Conservation (phyloP, 2,113 vertebrate genomes). For the Chaetodon trifascialis region DNA sequence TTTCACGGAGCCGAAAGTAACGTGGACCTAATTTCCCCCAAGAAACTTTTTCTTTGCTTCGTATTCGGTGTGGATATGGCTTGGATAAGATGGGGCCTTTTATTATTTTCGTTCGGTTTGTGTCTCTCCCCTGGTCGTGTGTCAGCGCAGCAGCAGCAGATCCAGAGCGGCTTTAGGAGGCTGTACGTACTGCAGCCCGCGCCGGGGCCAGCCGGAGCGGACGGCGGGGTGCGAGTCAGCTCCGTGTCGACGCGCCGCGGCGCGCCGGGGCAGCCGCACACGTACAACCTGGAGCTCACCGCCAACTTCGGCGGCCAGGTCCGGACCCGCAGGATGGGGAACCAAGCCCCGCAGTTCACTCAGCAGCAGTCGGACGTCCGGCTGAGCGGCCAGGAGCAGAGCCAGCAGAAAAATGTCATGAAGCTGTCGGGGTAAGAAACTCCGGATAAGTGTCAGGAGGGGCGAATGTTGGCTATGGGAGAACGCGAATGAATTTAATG, state of each 20-base stretch:
- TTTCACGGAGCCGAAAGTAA: slow-evolving; percentile 28
- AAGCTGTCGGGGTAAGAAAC: slow-evolving; percentile 85
- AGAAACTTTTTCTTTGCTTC: background rate
- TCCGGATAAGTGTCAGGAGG: background rate
- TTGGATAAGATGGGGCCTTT: slow-evolving; percentile 85
- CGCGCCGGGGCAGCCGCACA: slow-evolving; percentile 77
- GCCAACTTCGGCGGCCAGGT: slow-evolving; percentile 80
- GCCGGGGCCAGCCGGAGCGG: slow-evolving; percentile 70
- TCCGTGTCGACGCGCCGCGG: slow-evolving; percentile 79
- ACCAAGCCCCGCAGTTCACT: slow-evolving; percentile 62
- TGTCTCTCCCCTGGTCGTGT: slow-evolving; percentile 71
- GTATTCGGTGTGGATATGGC: slow-evolving; percentile 83
- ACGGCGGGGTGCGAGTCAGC: slow-evolving; percentile 76
- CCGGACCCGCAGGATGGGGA: slow-evolving; percentile 90
- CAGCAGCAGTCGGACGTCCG: slow-evolving; percentile 73
- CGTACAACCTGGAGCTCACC: slow-evolving; percentile 87
- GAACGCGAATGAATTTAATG: background rate
- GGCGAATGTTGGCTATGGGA: background rate
- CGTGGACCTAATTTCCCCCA: slow-evolving; percentile 18
- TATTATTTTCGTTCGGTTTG: slow-evolving; percentile 81
- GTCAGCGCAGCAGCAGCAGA: slow-evolving; percentile 76
- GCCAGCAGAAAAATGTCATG: slow-evolving; percentile 77
- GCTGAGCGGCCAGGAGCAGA: slow-evolving; percentile 60
- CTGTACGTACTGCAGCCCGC: slow-evolving; percentile 89
- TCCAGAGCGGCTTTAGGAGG: slow-evolving; percentile 85